phyloP scores from a whole-genome alignment of 2,797 vertebrate genomes.

The Rhyacichthys aspro region DNA sequence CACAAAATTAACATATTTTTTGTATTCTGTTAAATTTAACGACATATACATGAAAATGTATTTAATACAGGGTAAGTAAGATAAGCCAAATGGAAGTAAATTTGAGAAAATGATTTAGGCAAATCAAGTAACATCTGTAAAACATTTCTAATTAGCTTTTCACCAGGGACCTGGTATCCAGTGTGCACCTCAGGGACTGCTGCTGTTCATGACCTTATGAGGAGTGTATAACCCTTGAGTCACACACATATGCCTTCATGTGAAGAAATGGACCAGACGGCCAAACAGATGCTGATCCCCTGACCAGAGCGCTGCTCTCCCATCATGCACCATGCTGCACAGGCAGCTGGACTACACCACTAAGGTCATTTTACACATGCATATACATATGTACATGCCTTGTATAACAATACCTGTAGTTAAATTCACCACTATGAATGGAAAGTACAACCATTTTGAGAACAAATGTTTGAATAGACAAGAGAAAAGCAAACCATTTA shows the following conservation, averaged over 20 bases:
- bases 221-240: constrained; percentile 61
- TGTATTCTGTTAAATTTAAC: too few species aligned
- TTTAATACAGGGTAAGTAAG: neutral
- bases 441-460: constrained; percentile 45
- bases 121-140: constrained; percentile 1
- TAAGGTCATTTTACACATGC: constrained; percentile 49
- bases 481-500: constrained; percentile 66
- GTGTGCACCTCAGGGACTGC: constrained; percentile 11
- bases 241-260: constrained; percentile 61
- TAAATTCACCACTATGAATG: too few species aligned
- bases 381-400: constrained; percentile 33
- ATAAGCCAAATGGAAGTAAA: neutral
- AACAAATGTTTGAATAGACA: constrained; percentile 43
- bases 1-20: too few species aligned
- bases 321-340: constrained; percentile 72
- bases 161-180: constrained; percentile 17
- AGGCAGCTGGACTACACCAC: constrained; percentile 58
- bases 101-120: neutral
- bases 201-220: constrained; percentile 56
- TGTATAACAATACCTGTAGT: too few species aligned
- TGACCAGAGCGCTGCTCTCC: constrained; percentile 59
- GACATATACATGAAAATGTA: too few species aligned
- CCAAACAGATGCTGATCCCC: constrained; percentile 77
- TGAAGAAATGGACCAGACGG: constrained; percentile 63
- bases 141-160: constrained; percentile 39